Evolutionary conservation across 2,113 vertebrate species (phyloP), one percentile per base, ranked within the genome.

Genomic region (Tachysurus fulvidraco): DNA sequence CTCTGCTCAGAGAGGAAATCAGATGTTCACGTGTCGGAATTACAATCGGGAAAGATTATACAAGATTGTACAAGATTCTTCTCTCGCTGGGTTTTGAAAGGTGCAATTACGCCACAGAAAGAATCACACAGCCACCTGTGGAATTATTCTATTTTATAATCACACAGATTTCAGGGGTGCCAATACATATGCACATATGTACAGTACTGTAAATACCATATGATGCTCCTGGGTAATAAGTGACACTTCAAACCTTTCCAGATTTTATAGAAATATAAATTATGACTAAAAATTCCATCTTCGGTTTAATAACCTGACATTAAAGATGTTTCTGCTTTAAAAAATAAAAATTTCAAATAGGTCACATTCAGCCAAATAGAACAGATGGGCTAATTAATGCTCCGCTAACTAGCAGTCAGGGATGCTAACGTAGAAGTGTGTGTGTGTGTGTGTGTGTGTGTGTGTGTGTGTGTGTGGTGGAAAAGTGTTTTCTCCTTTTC

Each of bases 341-440:
- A 50, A 30, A 55, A 80, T 21, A 57, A 23, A 36, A 36, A 36
- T 36, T 36, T 59, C 41, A 80, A 80, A 57, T 41, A 55, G 78
- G 55, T 80, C 78, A 80, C 41, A 59, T 80, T 10, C 5, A 59
- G 78, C 78, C 78, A 59, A 80, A 80, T 5, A 5, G 78, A 80
- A 60, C 78, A 80, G 78, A 80, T 80, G 78, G 78, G 78, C 78
- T 80, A 80, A 80, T 80, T 85, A 76, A 81, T 81, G 85, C 76
- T 50, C 44, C 81, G 78, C 78, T 80, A 80, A 80, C 54, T 80
- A 80, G 78, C 78, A 80, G 54, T 80, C 55, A 59, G 78, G 28
- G 78, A 80, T 59, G 54, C 78, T 59, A 59, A 80, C 30, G 19
- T 2, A 80, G 78, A 59, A 80, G 1, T 62, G 54, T 73, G 44